A percentile compares a stretch with the other conserved stretches of the same genome.
phyloP scores from a whole-genome alignment of 2,797 vertebrate genomes.

The Anguilla marmorata region DNA sequence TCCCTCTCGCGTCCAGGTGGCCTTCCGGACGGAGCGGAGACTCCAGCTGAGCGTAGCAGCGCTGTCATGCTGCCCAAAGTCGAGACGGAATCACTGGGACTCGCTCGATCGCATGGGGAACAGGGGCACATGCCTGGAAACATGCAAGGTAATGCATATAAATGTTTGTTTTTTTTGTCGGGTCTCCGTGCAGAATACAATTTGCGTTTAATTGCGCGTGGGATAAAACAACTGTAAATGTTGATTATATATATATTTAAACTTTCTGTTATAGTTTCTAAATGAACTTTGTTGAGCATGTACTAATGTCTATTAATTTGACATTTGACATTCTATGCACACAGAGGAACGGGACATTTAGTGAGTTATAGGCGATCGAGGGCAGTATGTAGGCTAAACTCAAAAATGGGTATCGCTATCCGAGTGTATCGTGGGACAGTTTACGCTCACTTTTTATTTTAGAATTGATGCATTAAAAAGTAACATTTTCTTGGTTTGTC shows the following conservation, averaged over 20 bases:
- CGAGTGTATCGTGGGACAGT: not conserved
- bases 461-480: not conserved
- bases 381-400: not conserved
- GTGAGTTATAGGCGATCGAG: not conserved
- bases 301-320: not conserved
- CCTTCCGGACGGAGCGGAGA: slow-evolving; percentile 74
- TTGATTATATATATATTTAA: not conserved
- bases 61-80: slow-evolving; percentile 99
- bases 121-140: slow-evolving; percentile 93
- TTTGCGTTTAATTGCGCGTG: not conserved
- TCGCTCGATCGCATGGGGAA: slow-evolving; percentile 93
- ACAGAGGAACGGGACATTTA: not conserved
- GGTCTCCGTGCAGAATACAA: not conserved
- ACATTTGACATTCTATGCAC: not conserved
- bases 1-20: slow-evolving; percentile 75
- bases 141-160: slow-evolving; percentile 89
- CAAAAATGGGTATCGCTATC: not conserved
- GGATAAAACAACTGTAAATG: not conserved
- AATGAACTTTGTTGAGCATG: not conserved
- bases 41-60: slow-evolving; percentile 74
- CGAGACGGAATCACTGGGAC: slow-evolving; percentile 92
- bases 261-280: not conserved
- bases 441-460: not conserved
- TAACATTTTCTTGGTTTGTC: not conserved
- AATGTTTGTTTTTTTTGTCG: not conserved